Conservation (phyloP, 1,140 invertebrate species). For the Drosophila gunungcola region DNA sequence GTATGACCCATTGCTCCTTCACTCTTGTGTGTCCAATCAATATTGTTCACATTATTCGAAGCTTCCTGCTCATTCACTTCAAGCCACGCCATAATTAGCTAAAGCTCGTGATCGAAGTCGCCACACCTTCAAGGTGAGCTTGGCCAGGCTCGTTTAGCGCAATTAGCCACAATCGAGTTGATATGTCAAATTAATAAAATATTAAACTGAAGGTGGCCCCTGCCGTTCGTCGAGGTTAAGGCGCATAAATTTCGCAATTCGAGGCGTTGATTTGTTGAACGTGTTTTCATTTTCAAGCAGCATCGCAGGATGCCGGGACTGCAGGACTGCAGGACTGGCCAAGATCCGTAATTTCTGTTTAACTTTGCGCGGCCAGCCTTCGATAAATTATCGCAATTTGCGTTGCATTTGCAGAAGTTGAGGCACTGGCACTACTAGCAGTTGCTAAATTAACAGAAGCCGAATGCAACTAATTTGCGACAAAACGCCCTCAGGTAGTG, state of each 20-base stretch:
- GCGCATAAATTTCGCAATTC: conserved; percentile 72
- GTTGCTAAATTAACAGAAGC: conserved; percentile 81
- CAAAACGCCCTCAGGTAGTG: conserved; percentile 81
- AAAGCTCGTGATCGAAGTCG: conserved; percentile 36
- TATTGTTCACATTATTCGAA: conserved; percentile 9
- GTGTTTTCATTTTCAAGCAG: conserved; percentile 3
- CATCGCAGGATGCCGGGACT: not conserved
- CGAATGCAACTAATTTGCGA: conserved; percentile 83
- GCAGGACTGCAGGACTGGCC: conserved; percentile 41
- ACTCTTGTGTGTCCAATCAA: conserved; percentile 9
- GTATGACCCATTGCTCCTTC: conserved; percentile 8
- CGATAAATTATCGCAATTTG: conserved; percentile 83
- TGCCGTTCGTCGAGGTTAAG: conserved; percentile 48
- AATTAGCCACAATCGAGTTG: conserved; percentile 84
- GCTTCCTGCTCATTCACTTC: not conserved
- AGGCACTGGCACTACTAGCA: conserved; percentile 29
- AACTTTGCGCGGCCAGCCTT: conserved; percentile 64
- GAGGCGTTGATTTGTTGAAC: conserved; percentile 75
- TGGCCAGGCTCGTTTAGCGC: conserved; percentile 68
- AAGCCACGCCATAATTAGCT: conserved; percentile 44
- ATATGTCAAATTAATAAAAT: conserved; percentile 82
- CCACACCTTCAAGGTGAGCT: conserved; percentile 54
- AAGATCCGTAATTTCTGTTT: conserved; percentile 73
- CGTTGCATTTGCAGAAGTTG: conserved; percentile 63
- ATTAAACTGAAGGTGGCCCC: conserved; percentile 69